phyloP scores from a whole-genome alignment of 2,888 invertebrate species.

The Tenodera sinensis region DNA sequence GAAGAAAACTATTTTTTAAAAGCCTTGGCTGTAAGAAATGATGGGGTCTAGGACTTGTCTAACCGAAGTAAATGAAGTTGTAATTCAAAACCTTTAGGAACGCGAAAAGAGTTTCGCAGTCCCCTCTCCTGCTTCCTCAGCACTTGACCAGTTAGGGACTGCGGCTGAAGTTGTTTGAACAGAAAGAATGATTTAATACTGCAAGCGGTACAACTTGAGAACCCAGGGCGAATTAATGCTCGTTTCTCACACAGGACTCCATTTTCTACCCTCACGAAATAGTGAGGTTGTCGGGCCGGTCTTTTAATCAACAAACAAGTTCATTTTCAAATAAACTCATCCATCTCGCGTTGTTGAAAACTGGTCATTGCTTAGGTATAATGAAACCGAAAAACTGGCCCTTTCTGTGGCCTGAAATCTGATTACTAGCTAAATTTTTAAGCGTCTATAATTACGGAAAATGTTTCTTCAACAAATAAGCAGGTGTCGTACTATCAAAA shows the following conservation, averaged over 20 bases:
- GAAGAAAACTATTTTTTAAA: background rate
- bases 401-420: too few species aligned
- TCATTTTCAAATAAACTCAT: background rate
- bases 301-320: background rate
- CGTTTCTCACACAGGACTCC: background rate
- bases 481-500: too few species aligned
- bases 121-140: background rate
- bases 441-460: too few species aligned
- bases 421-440: too few species aligned
- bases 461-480: too few species aligned
- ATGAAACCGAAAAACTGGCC: too few species aligned
- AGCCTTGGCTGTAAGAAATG: background rate
- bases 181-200: background rate
- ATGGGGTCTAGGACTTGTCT: background rate
- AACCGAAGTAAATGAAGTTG: conserved; percentile 7
- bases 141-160: background rate
- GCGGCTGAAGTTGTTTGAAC: background rate
- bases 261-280: background rate
- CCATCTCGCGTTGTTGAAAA: too few species aligned
- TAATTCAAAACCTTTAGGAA: background rate
- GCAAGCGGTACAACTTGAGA: background rate
- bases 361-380: too few species aligned
- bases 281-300: background rate
- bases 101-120: background rate
- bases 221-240: background rate